Evolutionary conservation across 1,140 invertebrate species (phyloP).

Genomic region (Nautilus pompilius): DNA sequence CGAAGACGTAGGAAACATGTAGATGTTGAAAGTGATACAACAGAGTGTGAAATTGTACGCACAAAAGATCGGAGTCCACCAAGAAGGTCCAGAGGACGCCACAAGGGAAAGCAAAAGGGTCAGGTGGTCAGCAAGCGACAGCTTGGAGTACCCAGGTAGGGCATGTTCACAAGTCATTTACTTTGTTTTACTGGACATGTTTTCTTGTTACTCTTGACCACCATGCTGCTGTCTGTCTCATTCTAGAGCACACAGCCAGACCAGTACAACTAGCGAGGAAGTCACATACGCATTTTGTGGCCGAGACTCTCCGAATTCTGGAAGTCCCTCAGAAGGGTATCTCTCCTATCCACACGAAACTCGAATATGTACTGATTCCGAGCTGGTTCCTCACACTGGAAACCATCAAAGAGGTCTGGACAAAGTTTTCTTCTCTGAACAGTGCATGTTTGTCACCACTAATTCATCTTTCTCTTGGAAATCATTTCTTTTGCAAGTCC

Average conservation of each 20-base stretch:
- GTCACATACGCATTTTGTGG: slow-evolving; percentile 41
- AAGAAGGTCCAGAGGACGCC: slow-evolving; percentile 24
- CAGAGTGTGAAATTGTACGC: slow-evolving; percentile 26
- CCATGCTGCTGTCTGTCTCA: no score
- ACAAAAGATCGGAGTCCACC: slow-evolving; percentile 19
- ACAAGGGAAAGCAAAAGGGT: slow-evolving; percentile 34
- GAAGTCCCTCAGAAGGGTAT: slow-evolving; percentile 34
- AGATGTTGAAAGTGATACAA: slow-evolving; percentile 37
- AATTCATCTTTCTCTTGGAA: no score
- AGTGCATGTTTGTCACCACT: no score
- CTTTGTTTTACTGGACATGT: no score
- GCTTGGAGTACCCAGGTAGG: slow-evolving; percentile 29
- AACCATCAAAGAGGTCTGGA: no score
- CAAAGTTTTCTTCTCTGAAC: no score
- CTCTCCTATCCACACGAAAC: slow-evolving; percentile 19
- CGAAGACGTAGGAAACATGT: slow-evolving; percentile 16
- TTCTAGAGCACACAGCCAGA: slow-evolving; percentile 32
- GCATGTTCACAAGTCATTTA: no score
- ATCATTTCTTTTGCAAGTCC: no score
- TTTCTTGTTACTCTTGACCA: no score
- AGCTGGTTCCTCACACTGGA: no score
- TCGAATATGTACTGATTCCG: slow-evolving; percentile 14
- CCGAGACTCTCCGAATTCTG: slow-evolving; percentile 24
- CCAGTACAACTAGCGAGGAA: slow-evolving; percentile 43
- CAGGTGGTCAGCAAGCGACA: slow-evolving; percentile 27